Evolutionary conservation across 1,140 invertebrate species (phyloP).

Genomic region (Oryctes rhinoceros): DNA sequence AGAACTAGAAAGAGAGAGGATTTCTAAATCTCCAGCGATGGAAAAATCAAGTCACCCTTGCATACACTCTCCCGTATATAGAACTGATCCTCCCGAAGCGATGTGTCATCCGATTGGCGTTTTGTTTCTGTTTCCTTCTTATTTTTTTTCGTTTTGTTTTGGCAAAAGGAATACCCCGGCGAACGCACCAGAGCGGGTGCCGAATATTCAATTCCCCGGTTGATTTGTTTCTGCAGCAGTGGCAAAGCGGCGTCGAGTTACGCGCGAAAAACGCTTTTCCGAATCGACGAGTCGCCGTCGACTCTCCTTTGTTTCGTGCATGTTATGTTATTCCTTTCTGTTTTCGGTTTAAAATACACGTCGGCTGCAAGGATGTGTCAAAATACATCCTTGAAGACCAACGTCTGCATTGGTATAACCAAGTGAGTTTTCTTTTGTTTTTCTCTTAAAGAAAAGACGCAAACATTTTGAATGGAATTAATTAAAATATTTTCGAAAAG

Average conservation of each 20-base stretch:
- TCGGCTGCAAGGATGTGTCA: too few relatives aligned
- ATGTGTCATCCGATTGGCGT: conserved; percentile 25
- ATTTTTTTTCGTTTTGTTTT: neutral
- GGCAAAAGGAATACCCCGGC: neutral
- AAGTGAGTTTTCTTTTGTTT: too few relatives aligned
- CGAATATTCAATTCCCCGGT: conserved; percentile 35
- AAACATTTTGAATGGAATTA: too few relatives aligned
- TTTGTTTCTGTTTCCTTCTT: too few relatives aligned
- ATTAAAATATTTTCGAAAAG: too few relatives aligned
- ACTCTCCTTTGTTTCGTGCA: neutral
- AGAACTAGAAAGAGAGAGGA: neutral
- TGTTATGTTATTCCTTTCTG: neutral
- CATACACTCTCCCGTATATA: neutral
- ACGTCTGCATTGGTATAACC: too few relatives aligned
- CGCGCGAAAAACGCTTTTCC: conserved; percentile 10
- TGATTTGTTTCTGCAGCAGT: neutral
- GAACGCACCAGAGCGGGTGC: neutral
- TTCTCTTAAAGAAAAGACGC: too few relatives aligned
- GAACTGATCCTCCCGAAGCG: neutral
- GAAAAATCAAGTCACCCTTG: conserved; percentile 18
- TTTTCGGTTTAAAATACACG: too few relatives aligned
- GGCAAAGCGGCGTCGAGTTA: neutral
- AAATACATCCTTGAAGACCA: too few relatives aligned
- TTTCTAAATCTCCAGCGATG: conserved; percentile 1
- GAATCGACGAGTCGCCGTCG: neutral